Conservation (phyloP, 2,888 invertebrate genomes). For the Heliconius cydno region DNA sequence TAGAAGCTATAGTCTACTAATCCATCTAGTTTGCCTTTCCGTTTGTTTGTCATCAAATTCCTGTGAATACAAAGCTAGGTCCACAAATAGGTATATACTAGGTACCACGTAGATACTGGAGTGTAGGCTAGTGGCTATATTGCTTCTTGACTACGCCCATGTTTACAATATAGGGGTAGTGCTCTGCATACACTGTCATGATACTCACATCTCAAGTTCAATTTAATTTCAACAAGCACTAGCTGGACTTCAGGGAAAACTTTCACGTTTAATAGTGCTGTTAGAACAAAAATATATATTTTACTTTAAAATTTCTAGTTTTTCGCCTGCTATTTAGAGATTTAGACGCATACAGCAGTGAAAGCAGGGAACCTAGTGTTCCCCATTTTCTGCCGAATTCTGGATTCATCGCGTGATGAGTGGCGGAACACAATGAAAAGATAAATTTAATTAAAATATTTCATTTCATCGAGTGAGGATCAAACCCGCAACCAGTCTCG, state of each 20-base stretch:
- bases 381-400: background rate
- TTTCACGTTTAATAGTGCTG: background rate
- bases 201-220: constrained; percentile 15
- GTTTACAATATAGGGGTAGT: constrained; percentile 26
- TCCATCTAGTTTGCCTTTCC: constrained; percentile 16
- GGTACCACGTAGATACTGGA: background rate
- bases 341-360: no score
- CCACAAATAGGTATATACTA: constrained; percentile 12
- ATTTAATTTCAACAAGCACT: constrained; percentile 20
- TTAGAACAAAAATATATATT: background rate
- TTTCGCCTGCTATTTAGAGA: no score
- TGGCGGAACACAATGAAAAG: background rate
- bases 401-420: no score
- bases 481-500: no score
- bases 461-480: no score
- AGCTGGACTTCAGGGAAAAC: background rate
- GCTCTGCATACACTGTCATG: constrained; percentile 26
- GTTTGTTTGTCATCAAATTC: constrained; percentile 33
- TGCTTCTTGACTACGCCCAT: constrained; percentile 25
- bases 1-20: background rate
- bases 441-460: no score
- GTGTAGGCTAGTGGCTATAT: constrained; percentile 23
- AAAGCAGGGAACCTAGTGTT: background rate
- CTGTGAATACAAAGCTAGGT: constrained; percentile 10
- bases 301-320: no score